Conservation (phyloP, 2,797 vertebrate species). For the Crypturellus tataupa region DNA sequence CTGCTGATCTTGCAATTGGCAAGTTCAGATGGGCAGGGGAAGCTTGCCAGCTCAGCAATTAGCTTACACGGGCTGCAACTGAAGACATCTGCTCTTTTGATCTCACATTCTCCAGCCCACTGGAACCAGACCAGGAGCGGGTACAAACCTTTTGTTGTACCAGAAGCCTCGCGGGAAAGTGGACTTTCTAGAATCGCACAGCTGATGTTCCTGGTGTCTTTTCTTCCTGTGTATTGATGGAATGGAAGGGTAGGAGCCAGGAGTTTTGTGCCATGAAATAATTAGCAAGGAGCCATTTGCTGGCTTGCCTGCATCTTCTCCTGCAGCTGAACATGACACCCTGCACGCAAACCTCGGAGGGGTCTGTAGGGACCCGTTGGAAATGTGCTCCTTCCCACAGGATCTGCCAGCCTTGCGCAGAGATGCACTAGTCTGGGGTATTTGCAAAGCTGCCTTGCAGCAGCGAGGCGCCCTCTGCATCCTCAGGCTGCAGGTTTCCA, state of each 20-base stretch:
- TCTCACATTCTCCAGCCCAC: background rate
- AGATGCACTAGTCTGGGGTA: background rate
- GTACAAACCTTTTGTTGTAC: background rate
- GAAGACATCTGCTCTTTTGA: background rate
- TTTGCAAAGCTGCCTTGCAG: background rate
- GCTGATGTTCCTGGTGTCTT: background rate
- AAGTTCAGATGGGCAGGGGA: background rate
- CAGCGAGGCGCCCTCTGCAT: fast-evolving
- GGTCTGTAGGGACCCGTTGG: background rate
- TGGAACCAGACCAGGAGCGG: background rate
- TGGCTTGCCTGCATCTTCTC: background rate
- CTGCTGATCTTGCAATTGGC: background rate
- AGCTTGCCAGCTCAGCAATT: background rate
- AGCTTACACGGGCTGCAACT: background rate
- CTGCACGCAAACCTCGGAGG: fast-evolving
- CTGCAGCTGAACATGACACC: background rate
- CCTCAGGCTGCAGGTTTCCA: background rate
- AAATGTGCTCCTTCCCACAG: fast-evolving
- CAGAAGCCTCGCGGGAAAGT: background rate
- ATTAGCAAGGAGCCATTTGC: background rate
- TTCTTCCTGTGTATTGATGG: background rate
- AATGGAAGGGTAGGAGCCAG: background rate
- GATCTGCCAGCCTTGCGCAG: background rate
- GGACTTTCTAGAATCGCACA: fast-evolving
- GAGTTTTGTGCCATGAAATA: background rate